Percentiles rank a stretch among this genome's conserved stretches.
These are phyloP conservation scores for Patella caerulea DNA, from an alignment of 2,888 invertebrate species.

Conservation along the genomic window DNA sequence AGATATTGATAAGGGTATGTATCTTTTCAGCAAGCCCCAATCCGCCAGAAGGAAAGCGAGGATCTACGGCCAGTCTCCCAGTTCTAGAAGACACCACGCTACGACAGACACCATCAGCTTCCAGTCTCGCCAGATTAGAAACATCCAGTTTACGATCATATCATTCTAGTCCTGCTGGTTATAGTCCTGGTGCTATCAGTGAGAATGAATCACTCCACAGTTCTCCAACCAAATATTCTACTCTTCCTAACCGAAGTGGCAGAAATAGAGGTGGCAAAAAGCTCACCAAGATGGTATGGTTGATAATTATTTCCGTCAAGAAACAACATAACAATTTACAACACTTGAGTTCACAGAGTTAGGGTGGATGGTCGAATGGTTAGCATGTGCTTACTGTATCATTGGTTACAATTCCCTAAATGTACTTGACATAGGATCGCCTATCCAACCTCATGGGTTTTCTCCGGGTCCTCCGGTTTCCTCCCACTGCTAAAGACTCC, in stretches of 20 bases:
- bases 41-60: conserved; percentile 55
- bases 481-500: too few species aligned
- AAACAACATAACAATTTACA: too few species aligned
- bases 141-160: conserved; percentile 42
- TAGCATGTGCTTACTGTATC: too few species aligned
- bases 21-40: conserved; percentile 40
- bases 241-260: conserved; percentile 40
- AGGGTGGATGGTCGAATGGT: too few species aligned
- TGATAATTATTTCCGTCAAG: too few species aligned
- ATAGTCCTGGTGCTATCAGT: conserved; percentile 49
- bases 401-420: too few species aligned
- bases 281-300: conserved; percentile 40
- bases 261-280: conserved; percentile 40
- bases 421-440: too few species aligned
- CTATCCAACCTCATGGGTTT: too few species aligned
- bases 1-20: not conserved
- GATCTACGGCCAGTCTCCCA: conserved; percentile 67
- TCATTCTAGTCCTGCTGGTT: conserved; percentile 51
- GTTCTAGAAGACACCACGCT: conserved; percentile 62
- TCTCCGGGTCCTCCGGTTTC: too few species aligned
- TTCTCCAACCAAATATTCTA: conserved; percentile 53
- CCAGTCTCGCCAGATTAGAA: conserved; percentile 55
- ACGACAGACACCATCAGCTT: conserved; percentile 45
- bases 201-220: conserved; percentile 37
- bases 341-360: too few species aligned